These are phyloP conservation scores for Chionodraco myersi DNA, from an alignment of 2,113 vertebrate species.

Conservation along the genomic window DNA sequence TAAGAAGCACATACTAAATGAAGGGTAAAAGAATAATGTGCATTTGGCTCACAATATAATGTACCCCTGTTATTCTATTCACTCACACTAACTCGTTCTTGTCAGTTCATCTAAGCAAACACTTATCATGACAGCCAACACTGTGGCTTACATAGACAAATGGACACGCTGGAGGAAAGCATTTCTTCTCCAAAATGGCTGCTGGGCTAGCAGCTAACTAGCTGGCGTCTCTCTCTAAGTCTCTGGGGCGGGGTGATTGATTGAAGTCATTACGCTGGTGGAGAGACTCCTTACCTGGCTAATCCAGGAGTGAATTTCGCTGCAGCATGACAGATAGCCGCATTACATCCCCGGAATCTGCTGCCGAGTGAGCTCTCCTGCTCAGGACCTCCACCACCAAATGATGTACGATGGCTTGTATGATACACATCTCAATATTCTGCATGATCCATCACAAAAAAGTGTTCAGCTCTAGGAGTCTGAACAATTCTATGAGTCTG, in stretches of 20 bases:
- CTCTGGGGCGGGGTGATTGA: conserved; percentile 71
- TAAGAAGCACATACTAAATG: background rate
- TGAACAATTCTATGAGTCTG: background rate
- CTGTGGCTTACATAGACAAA: conserved; percentile 34
- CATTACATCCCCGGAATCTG: conserved; percentile 70
- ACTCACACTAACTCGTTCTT: background rate
- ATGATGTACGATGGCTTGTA: conserved; percentile 55
- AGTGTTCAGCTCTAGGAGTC: background rate
- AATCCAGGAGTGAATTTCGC: conserved; percentile 81
- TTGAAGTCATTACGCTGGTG: conserved; percentile 79
- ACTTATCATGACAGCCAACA: conserved; percentile 9
- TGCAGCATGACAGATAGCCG: conserved; percentile 76
- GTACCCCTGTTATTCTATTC: background rate
- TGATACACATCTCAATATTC: conserved; percentile 46
- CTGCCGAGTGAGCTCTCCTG: conserved; percentile 62
- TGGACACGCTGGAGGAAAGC: conserved; percentile 33
- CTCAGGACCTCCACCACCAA: conserved; percentile 45
- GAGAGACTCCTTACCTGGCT: conserved; percentile 81
- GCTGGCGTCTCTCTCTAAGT: conserved; percentile 24
- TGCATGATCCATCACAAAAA: conserved; percentile 28
- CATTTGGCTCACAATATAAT: background rate
- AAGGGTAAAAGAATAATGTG: background rate
- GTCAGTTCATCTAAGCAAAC: conserved; percentile 30
- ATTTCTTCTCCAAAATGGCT: conserved; percentile 67
- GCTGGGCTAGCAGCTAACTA: conserved; percentile 62